Evolutionary conservation across 2,113 vertebrate species (phyloP).

Genomic region (Sapajus apella): DNA sequence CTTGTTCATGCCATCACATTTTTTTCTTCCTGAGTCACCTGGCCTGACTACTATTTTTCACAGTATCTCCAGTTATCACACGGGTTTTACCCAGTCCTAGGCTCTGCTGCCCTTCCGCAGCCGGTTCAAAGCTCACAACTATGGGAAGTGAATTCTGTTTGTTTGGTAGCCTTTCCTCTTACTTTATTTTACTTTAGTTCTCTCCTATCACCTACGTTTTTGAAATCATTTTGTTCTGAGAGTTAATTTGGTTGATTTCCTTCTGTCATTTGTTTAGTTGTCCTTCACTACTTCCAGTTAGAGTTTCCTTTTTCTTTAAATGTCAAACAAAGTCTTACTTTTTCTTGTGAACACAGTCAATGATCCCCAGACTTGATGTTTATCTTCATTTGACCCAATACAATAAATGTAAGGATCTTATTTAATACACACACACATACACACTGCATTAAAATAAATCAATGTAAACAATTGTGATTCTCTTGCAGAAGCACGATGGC

Average conservation of each 20-base stretch:
- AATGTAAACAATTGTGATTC: constrained; percentile 39
- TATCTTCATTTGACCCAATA: background rate
- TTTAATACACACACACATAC: background rate
- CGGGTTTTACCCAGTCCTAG: background rate
- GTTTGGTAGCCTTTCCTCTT: background rate
- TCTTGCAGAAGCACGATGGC: constrained; percentile 93
- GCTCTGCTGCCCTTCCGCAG: background rate
- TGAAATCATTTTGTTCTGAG: background rate
- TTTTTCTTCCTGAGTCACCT: background rate
- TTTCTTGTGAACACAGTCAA: background rate
- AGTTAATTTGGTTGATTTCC: background rate
- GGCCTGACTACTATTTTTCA: background rate
- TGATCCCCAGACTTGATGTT: background rate
- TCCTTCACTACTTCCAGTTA: background rate
- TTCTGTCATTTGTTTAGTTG: background rate
- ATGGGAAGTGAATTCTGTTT: background rate
- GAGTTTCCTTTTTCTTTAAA: background rate
- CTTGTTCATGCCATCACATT: background rate
- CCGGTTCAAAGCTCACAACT: background rate
- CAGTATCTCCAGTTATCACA: background rate
- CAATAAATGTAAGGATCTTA: background rate
- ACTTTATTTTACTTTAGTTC: background rate
- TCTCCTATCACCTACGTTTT: background rate
- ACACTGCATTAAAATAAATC: background rate
- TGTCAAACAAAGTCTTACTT: background rate